Percentiles rank a stretch among this genome's conserved stretches.
Conservation (phyloP, 2,797 vertebrate genomes). For the Neostethus bicornis region DNA sequence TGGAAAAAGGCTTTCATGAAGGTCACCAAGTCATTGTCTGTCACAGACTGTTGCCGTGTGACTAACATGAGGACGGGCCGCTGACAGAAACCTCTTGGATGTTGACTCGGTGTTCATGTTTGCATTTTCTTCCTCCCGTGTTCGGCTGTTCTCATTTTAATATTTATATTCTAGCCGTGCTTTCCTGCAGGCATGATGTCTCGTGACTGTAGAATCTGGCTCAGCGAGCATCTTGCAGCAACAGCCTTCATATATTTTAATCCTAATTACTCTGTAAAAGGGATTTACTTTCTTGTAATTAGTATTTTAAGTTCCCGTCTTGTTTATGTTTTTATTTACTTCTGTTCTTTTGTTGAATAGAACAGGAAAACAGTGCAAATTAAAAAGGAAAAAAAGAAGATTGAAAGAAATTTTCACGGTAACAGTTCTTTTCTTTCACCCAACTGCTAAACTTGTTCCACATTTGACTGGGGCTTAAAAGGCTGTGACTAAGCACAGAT, state of each 20-base stretch:
- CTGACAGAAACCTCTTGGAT: not conserved
- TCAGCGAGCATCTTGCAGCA: constrained; percentile 10
- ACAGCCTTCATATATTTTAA: constrained; percentile 19
- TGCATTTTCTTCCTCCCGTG: not conserved
- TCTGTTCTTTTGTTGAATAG: not conserved
- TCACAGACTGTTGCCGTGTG: not conserved
- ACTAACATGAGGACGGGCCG: constrained; percentile 4
- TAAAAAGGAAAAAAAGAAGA: not conserved
- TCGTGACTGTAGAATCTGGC: constrained; percentile 25
- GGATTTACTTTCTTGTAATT: constrained; percentile 25
- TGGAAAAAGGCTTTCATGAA: constrained; percentile 11
- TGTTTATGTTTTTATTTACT: constrained; percentile 12
- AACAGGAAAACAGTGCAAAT: not conserved
- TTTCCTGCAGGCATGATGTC: constrained; percentile 6
- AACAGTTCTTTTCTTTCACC: constrained; percentile 1
- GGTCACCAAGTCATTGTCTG: not conserved
- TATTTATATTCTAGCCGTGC: constrained; percentile 5
- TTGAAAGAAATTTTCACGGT: not conserved
- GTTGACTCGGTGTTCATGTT: not conserved
- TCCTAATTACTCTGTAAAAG: constrained; percentile 35
- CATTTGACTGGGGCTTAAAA: constrained; percentile 53
- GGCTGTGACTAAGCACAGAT: constrained; percentile 63
- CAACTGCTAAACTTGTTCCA: constrained; percentile 31
- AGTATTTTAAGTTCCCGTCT: not conserved
- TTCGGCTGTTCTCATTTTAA: constrained; percentile 3